Base-by-base conservation (phyloP, 2,113 vertebrate species). In the Tachysurus vachellii region DNA sequence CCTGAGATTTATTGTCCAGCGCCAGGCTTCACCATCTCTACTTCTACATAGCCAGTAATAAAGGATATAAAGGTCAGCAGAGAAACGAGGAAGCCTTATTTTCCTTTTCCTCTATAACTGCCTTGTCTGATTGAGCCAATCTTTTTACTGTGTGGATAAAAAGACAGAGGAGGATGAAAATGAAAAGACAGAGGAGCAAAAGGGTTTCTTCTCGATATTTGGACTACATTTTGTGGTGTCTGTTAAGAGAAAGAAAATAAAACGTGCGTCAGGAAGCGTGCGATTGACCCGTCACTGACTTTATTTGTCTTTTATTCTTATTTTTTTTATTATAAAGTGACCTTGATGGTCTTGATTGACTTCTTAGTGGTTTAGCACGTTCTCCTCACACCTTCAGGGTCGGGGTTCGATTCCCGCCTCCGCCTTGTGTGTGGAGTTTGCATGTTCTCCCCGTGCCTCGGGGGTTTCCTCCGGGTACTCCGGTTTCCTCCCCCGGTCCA, bases 61-160 rank as follows among this genome's bases (percentile, higher is more conserved):
- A 90, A 89, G 70, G 81, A 86, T 26, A 86, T 26, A 89, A 90
- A 88, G 86, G 87, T 88, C 88, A 88, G 73, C 57, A 36, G 59
- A 83, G 85, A 61, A 36, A 28, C 68, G n/a, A 61, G 4, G 61
- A 21, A 57, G 26, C 53, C 70, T 54, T 44, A 71, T 17, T 82
- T 79, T 80, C 21, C 56, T 31, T 62, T 17, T 47, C 42, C 16
- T 85, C 44, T 56, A 61, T 61, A 54, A 71, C 54, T 28, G 26
- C 31, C 47, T 80, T n/a, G 9, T 26, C 66, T 82, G 80, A 87
- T 62, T 28, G 80, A 75, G 71, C 36, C 64, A 56, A 31, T 71
- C 64, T 54, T 26, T 61, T 42, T 59, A 11, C n/a, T 19, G 31
- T 26, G 61, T 53, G 36, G 5, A 8, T 66, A 57, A 53, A 56